Base-by-base conservation (phyloP, 2,888 invertebrate species). In the Lepidonotus clava region DNA sequence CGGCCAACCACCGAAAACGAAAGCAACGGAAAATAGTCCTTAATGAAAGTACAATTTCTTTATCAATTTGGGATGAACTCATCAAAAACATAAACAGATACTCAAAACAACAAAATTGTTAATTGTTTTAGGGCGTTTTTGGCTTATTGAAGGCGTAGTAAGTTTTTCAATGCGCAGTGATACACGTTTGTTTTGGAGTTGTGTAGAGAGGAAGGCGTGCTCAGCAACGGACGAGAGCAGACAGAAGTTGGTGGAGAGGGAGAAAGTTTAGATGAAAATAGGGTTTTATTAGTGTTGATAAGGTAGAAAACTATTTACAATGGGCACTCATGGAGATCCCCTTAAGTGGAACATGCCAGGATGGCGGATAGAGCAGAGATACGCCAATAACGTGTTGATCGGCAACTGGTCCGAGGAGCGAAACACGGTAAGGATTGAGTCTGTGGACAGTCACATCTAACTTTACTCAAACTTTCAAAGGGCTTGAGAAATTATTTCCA, bases 341-440 rank as follows among this genome's bases (percentile, higher is more conserved):
- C 56, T 34, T 34, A 83, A 86, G 40, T 83, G 92, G 92, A 88
- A 90, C 38, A 89, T 93, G 89, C 93, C 93, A 56, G 92, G 93
- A 32, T 93, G 93, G 93, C 90, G 92, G 88, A 93, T 93, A 76
- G 93, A 93, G 88, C 93, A 93, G 86, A 90, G 90, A 86, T 93
- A 89, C 90, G 88, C 92, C 11, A 91, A 91, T 0, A 92, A 92
- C 56, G 93, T 93, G 71, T 89, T 93, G 32, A 93, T 93, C n/a
- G 93, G 93, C 86, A 93, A 93, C 89, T 93, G 93, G 93, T 87
- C 89, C 2, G 93, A 93, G 88, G 92, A 93, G 24, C 90, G 92
- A 87, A 88, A 92, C 77, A 90, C 89, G 67, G 93, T 93, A 89
- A 90, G 92, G 5, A 18, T 46, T 46, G 18, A 46, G 46, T 18